phyloP scores from a whole-genome alignment of 2,888 invertebrate species.

The Electrophaes corylata region DNA sequence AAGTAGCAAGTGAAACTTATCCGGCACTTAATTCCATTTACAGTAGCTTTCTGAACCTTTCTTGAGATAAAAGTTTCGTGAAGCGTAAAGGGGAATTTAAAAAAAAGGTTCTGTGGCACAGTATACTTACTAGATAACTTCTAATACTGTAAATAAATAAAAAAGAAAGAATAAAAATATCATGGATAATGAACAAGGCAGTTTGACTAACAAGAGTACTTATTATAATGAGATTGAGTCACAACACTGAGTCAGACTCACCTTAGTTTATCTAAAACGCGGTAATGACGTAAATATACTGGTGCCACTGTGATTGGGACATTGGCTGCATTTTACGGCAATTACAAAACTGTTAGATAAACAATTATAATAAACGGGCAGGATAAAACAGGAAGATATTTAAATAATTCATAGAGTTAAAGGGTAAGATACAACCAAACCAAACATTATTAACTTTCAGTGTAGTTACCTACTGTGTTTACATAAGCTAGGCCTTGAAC shows the following conservation, averaged over 20 bases:
- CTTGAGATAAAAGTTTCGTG: constrained; percentile 4
- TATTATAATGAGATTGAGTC: constrained; percentile 22
- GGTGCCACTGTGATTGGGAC: constrained; percentile 18
- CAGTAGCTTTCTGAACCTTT: constrained; percentile 11
- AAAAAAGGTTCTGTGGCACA: background rate
- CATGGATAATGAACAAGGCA: background rate
- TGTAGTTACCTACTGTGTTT: background rate
- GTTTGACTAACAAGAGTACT: background rate
- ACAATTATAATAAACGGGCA: background rate
- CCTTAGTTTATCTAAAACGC: constrained; percentile 26
- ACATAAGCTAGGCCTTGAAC: constrained; percentile 5
- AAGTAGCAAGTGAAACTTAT: constrained; percentile 40
- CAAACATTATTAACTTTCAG: constrained; percentile 6
- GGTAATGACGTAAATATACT: constrained; percentile 32
- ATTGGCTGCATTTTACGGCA: constrained; percentile 23
- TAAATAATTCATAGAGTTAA: background rate
- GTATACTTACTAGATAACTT: background rate
- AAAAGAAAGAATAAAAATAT: background rate
- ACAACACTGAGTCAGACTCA: constrained; percentile 18
- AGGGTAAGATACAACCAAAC: background rate
- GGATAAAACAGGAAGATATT: background rate
- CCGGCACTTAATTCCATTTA: constrained; percentile 10
- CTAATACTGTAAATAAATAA: background rate
- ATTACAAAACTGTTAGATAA: background rate
- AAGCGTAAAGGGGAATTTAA: background rate